Evolutionary conservation across 2,113 vertebrate species (phyloP), one percentile per base, ranked within the genome.

Genomic region (Meriones unguiculatus): DNA sequence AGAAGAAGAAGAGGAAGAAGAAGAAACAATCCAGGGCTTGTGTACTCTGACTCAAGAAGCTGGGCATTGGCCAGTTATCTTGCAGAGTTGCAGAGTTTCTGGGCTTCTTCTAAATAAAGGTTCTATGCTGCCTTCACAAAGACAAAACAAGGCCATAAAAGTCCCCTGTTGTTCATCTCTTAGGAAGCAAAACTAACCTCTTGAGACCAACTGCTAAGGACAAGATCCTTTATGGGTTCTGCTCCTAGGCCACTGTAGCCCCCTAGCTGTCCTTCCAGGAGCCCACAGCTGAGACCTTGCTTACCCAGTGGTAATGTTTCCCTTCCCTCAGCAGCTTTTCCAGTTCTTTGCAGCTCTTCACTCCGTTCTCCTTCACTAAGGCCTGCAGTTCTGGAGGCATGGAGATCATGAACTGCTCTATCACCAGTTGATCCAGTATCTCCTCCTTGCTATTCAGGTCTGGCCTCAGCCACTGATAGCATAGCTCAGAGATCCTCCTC

Each of bases 331-430:
- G 95, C 14, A 95, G 0, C 20, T 24, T 38, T 38, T 92, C 75
- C 62, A 96, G 69, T 1, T 93, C 93, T 32, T n/a, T 28, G 91
- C 88, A 92, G 3, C 18, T 95, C 78, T 17, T n/a, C 32, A 93
- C 75, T 0, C 46, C 28, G 0, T 10, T 93, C 6, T 95, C 75
- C 75, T 18, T 95, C 35, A 90, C 95, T 3, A 96, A 25, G n/a
- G 32, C 69, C 93, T 97, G 96, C 12, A 96, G 62, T 1, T 93
- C 73, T 25, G 0, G 84, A 0, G 91, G 69, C 89, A 52, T 73
- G 38, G 41, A 92, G 46, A 90, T 54, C 52, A 96, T 1, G 4
- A 97, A 97, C 62, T 97, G 67, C 62, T 97, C 93, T 22, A 96
- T 0, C 62, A 97, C 78, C 32, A 97, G 54, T 78, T 25, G 46